Evolutionary conservation across 2,113 vertebrate genomes (phyloP).

Genomic region (Microcebus jonahi): DNA sequence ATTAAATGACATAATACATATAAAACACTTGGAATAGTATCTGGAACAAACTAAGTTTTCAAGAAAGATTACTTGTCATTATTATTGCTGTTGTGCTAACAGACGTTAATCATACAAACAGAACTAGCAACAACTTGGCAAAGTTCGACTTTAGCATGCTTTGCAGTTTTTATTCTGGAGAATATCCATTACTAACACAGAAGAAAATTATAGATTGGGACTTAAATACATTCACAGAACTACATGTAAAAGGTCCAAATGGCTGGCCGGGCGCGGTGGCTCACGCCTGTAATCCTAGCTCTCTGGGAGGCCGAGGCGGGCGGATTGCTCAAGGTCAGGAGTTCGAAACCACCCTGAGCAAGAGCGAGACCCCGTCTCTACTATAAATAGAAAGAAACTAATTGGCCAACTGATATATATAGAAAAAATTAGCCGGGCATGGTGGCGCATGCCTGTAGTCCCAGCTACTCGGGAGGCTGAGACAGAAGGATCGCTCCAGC

Average conservation of each 20-base stretch:
- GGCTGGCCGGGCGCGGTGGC: too few species aligned
- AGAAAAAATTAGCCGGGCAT: too few species aligned
- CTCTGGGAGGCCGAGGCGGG: too few species aligned
- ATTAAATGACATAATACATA: background rate
- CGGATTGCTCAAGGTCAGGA: too few species aligned
- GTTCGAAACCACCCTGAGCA: too few species aligned
- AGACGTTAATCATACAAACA: constrained; percentile 6
- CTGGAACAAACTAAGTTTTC: constrained; percentile 13
- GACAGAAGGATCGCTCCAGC: too few species aligned
- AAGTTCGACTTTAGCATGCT: background rate
- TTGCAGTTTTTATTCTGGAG: constrained; percentile 5
- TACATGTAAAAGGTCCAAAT: background rate
- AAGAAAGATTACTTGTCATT: background rate
- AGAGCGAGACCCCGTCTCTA: too few species aligned
- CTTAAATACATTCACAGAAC: background rate
- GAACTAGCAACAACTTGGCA: background rate
- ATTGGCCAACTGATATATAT: too few species aligned
- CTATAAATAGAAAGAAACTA: too few species aligned
- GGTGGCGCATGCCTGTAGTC: too few species aligned
- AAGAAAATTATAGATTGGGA: background rate
- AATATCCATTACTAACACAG: background rate
- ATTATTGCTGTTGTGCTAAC: background rate
- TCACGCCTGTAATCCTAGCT: too few species aligned
- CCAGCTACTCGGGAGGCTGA: too few species aligned
- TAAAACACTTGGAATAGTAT: background rate